Percentiles rank a stretch among this genome's conserved stretches.
These are phyloP conservation scores for Oxyscelio sp. DNA, from an alignment of 2,888 invertebrate species.

Conservation along the genomic window DNA sequence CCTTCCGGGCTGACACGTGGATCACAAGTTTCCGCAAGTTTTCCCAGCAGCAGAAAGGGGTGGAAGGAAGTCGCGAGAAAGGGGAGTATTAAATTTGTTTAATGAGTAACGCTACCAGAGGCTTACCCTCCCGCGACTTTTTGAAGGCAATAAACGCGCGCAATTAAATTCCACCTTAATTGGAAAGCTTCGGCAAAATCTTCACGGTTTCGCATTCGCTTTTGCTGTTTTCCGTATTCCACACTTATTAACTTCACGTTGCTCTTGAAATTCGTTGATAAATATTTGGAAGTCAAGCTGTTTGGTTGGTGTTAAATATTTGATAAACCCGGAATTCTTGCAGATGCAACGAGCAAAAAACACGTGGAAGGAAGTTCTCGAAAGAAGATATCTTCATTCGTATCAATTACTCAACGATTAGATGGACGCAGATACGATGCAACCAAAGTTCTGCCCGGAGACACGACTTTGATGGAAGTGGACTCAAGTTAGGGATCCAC, in stretches of 20 bases:
- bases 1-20: conserved; percentile 85
- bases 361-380: conserved; percentile 87
- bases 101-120: conserved; percentile 78
- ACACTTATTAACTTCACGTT: conserved; percentile 38
- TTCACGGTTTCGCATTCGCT: conserved; percentile 51
- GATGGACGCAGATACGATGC: conserved; percentile 85
- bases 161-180: conserved; percentile 76
- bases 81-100: conserved; percentile 85
- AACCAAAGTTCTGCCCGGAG: conserved; percentile 75
- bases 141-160: conserved; percentile 71
- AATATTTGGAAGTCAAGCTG: conserved; percentile 12
- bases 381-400: conserved; percentile 86
- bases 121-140: conserved; percentile 70
- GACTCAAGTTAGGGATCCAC: conserved; percentile 72
- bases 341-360: conserved; percentile 49
- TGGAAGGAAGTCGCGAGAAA: conserved; percentile 63
- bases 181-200: conserved; percentile 66
- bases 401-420: conserved; percentile 89
- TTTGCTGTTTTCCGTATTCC: conserved; percentile 48
- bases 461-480: conserved; percentile 76
- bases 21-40: conserved; percentile 83
- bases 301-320: conserved; percentile 31
- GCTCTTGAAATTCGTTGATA: not conserved
- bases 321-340: conserved; percentile 20
- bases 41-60: conserved; percentile 75